These are phyloP conservation scores for Glaucidium brasilianum DNA, from an alignment of 2,113 vertebrate genomes.

Conservation along the genomic window DNA sequence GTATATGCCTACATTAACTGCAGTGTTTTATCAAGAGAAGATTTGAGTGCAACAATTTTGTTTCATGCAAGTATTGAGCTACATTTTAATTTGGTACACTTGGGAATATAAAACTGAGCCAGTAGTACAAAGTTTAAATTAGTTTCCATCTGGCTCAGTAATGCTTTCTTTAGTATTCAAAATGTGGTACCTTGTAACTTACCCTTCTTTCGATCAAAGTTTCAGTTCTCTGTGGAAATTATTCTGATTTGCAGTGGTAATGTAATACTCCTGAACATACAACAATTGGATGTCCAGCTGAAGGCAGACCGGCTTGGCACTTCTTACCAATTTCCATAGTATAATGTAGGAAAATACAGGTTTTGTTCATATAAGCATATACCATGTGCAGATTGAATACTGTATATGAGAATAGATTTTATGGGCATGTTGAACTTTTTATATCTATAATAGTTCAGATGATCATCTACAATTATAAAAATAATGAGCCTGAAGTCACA, in stretches of 20 bases:
- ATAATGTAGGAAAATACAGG: not conserved
- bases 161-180: not conserved
- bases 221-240: not conserved
- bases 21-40: not conserved
- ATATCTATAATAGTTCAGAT: not conserved
- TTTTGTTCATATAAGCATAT: not conserved
- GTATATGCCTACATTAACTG: not conserved
- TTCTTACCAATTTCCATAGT: not conserved
- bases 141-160: conserved; percentile 43
- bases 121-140: conserved; percentile 45
- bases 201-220: not conserved
- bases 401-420: not conserved
- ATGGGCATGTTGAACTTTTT: not conserved
- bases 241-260: not conserved
- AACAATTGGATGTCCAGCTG: not conserved
- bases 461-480: not conserved
- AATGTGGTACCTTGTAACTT: not conserved
- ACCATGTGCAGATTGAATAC: not conserved
- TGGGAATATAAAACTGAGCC: conserved; percentile 13
- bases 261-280: not conserved
- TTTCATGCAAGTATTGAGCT: not conserved
- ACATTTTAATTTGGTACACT: conserved; percentile 19
- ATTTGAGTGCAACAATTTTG: not conserved
- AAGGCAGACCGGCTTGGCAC: not conserved
- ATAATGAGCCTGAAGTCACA: not conserved